A percentile compares a stretch with the other conserved stretches of the same genome.
These are phyloP conservation scores for Nysson spinosus DNA, from an alignment of 2,888 invertebrate species.

Conservation along the genomic window DNA sequence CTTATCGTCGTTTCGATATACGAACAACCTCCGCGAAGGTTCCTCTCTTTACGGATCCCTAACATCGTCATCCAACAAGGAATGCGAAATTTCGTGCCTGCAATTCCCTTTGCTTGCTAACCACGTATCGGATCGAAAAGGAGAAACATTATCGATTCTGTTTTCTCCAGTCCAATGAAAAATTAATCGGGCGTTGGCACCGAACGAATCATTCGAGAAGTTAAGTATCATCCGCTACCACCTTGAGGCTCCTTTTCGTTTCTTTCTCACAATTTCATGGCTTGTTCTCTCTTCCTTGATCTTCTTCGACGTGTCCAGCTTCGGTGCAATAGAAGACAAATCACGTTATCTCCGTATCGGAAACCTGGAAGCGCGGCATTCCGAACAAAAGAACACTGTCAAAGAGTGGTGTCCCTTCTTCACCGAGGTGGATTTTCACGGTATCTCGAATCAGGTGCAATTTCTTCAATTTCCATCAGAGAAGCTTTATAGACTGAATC, in stretches of 20 bases:
- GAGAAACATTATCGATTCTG: constrained; percentile 69
- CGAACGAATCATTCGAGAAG: constrained; percentile 22
- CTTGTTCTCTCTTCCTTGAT: not conserved
- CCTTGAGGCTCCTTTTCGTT: not conserved
- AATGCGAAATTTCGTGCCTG: constrained; percentile 52
- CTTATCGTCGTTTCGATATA: constrained; percentile 34
- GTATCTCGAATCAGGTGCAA: constrained; percentile 8
- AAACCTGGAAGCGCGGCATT: constrained; percentile 28
- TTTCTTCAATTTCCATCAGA: constrained; percentile 6
- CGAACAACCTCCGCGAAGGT: constrained; percentile 9
- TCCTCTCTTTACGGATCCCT: not conserved
- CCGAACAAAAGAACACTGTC: constrained; percentile 32
- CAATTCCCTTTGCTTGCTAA: constrained; percentile 51
- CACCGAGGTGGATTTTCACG: constrained; percentile 22
- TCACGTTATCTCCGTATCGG: constrained; percentile 40
- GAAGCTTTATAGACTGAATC: not conserved
- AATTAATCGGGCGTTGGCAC: constrained; percentile 58
- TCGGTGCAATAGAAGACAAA: constrained; percentile 41
- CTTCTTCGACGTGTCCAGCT: constrained; percentile 22
- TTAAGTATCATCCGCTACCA: not conserved
- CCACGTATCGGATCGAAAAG: constrained; percentile 57
- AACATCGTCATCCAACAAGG: constrained; percentile 5
- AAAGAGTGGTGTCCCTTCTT: no score
- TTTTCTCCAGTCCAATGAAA: constrained; percentile 65
- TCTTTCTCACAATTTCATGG: not conserved